Base-by-base conservation (phyloP, 92 coral and sea anemone genomes). In the Diadumene lineata region DNA sequence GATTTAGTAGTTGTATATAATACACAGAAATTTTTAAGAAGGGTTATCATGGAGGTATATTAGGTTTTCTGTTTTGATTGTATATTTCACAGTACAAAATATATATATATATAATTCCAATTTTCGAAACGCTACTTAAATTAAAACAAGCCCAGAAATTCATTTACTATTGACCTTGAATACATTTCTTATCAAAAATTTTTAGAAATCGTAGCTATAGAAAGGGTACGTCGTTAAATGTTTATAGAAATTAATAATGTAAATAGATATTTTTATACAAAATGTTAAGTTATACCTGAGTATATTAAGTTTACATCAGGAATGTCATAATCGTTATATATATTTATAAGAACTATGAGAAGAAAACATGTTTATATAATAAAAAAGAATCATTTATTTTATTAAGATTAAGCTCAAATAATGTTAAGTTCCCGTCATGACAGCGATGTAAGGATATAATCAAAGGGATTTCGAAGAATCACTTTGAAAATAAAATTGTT, bases 231-330 rank as follows among this genome's bases (percentile, higher is more conserved):
- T 58, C 7, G 7, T 30, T 9, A 7, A 58, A 58, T 25, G 64
- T 25, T 58, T 23, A 58, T 58, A 58, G 64, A 2, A 78, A 69
- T 58, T 55, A 33, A 78, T 38, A n/a, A n/a, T 78, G 82, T 78
- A 78, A 56, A 78, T 78, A 78, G 44, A 62, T 30, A 62, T 30
- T 68, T 78, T 58, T 38, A 69, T 78, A 78, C 34, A 57, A 78
- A 78, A 68, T 57, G 82, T 78, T 78, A 78, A 78, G 72, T 78
- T 78, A 78, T 78, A 56, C 65, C 53, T 67, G 29, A 75, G 57
- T 78, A 30, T 78, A 67, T n/a, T n/a, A n/a, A n/a, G 34, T 78
- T 78, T 78, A 67, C 68, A 64, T 53, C 67, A 56, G 43, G 67
- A 53, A 78, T 33, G n/a, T 75, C 61, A 78, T 78, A 73, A 33